Base-by-base conservation (phyloP, 92 coral and sea anemone species). In the Micromussa lordhowensis region DNA sequence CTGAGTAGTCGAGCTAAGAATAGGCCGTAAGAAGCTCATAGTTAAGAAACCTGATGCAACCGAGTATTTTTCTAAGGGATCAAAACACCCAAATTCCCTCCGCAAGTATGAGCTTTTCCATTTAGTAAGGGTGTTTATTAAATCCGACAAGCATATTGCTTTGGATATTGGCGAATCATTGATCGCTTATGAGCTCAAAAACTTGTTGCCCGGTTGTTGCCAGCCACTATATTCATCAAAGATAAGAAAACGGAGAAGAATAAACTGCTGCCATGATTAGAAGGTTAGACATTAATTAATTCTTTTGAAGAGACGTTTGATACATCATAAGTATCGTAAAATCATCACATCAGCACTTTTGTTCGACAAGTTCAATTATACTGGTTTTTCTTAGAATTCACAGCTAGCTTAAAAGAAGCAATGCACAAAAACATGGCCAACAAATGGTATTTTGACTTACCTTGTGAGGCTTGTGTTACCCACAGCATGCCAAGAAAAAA, bases 241-340 rank as follows among this genome's bases (percentile, higher is more conserved):
- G 73, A 74, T 84, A 84, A 84, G 88, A 75, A 34, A 8, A 26
- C n/a, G 44, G 34, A 8, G 22, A 24, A 58, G 81, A 57, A 75
- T 55, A 75, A 84, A 84, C 88, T 74, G 57, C 76, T 83, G 87
- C 69, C 79, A 54, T 72, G 44, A 83, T 72, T 34, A 59, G 38
- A 29, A 18, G 54, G 88, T 84, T 74, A 48, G 88, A 84, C 88
- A 61, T 74, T 84, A 74, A 84, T 84, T 84, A 84, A 74, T 22
- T 84, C 59, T 84, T 38, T 28, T 57, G 59, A 73, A 84, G 48
- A 84, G 88, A 72, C 58, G 53, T 84, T n/a, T 59, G 28, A 22
- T 14, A 26, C 63, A 9, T 48, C 32, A 3, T 1, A 49, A 44
- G 51, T 44, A 73, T 19, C 30, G 30, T 48, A 28, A 55, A 83